phyloP scores from a whole-genome alignment of 2,113 vertebrate genomes.

The Zosterops japonicus region DNA sequence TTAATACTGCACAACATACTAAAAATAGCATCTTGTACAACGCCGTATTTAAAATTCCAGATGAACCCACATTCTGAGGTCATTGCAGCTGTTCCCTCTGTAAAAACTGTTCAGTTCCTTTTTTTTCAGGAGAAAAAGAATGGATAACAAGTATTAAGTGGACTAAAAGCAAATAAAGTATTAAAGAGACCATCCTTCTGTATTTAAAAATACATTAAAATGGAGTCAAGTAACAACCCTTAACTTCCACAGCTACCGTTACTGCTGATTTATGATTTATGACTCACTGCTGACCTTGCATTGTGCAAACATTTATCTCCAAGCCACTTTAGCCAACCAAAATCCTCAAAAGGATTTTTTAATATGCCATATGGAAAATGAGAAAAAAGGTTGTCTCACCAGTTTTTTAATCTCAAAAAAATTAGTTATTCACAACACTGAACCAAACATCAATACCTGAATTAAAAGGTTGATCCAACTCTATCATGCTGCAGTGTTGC shows the following conservation, averaged over 20 bases:
- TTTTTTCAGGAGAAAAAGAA: neutral
- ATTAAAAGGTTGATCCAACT: neutral
- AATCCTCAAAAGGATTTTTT: neutral
- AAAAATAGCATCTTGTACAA: neutral
- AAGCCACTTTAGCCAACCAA: neutral
- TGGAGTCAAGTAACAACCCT: neutral
- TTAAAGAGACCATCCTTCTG: neutral
- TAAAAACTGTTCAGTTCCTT: neutral
- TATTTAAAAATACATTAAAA: neutral
- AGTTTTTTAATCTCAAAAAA: neutral
- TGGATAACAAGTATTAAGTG: neutral
- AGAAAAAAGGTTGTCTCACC: neutral
- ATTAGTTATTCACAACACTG: neutral
- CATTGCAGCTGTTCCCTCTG: neutral
- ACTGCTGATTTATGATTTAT: neutral
- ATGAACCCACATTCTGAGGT: neutral
- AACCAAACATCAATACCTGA: neutral
- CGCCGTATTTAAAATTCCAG: neutral
- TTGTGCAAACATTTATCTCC: neutral
- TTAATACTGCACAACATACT: neutral
- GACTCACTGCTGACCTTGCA: neutral
- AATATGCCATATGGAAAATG: neutral
- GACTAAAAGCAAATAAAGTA: neutral
- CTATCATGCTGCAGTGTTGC: neutral
- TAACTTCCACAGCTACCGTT: neutral